Conservation (phyloP, 35 echinoderm and acorn worm species). For the Amphiura filiformis region DNA sequence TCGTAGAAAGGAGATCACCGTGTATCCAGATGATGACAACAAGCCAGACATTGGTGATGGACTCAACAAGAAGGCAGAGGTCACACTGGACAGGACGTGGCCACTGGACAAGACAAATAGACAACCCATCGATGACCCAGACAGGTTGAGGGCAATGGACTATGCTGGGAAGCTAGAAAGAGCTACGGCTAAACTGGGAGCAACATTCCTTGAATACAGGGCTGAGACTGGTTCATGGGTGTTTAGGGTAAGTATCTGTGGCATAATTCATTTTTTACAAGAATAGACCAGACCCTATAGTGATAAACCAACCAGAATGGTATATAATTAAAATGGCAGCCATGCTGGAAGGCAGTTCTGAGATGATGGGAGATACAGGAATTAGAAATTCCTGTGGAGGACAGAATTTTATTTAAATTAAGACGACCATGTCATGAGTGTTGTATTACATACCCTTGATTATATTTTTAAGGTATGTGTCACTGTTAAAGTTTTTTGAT, state of each 20-base stretch:
- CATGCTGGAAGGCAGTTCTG: too few species aligned
- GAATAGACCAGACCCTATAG: not conserved
- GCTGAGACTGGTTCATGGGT: conserved; percentile 97
- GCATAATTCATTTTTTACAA: not conserved
- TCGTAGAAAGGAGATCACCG: conserved; percentile 87
- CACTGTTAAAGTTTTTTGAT: too few species aligned
- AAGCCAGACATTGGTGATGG: conserved; percentile 71
- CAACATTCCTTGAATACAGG: conserved; percentile 96
- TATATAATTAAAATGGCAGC: too few species aligned
- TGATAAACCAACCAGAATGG: too few species aligned
- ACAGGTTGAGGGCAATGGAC: conserved; percentile 46
- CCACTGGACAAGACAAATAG: conserved; percentile 80
- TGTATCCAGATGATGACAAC: conserved; percentile 73
- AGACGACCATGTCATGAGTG: not conserved
- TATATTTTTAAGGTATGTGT: too few species aligned
- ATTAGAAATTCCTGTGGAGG: not conserved
- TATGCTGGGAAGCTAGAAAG: conserved; percentile 83
- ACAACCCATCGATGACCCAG: conserved; percentile 82
- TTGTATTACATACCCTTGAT: not conserved
- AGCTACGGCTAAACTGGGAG: conserved; percentile 84
- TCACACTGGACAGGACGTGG: conserved; percentile 92
- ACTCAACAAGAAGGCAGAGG: conserved; percentile 95
- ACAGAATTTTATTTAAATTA: too few species aligned
- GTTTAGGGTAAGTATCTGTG: conserved; percentile 60
- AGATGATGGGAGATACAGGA: not conserved